Base-by-base conservation (phyloP, 1,140 invertebrate species). In the Triops cancriformis region DNA sequence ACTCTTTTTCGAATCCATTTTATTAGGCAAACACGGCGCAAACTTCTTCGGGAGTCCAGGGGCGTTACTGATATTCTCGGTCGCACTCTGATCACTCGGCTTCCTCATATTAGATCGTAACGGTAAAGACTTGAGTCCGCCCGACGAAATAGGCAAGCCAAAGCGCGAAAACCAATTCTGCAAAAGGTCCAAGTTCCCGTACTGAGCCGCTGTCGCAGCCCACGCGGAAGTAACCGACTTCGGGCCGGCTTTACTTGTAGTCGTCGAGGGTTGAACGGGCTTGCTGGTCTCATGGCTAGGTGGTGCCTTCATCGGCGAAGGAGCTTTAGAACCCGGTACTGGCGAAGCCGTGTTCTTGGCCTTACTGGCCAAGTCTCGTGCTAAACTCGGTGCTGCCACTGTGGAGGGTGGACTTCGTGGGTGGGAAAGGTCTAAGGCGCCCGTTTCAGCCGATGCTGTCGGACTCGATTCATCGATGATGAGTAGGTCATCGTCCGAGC, bases 141-240 rank as follows among this genome's bases (percentile, higher is more conserved):
- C 51, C 5, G 51, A 9, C 51, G 51, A 64, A 18, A 64, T 14
- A 23, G 51, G 51, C 51, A 64, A 64, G 10, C 51, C 51, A 23
- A 64, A 64, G 51, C 51, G 51, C 51, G 51, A 64, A 64, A 64
- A 64, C 51, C 51, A 64, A 64, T 18, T 64, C 23, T 64, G 51
- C 9, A 64, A 18, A 5, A 64, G 51, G 51, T 64, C 51, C 51
- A 64, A 64, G 14, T 64, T 64, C 51, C 51, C 51, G 51, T 64
- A 64, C 23, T 64, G 51, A 1, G 51, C 51, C 18, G 51, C 51
- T 18, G 51, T 23, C 7, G 51, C 51, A 23, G 23, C 18, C 51
- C 51, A 64, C 51, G 51, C 7, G 10, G 51, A 23, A 4, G 51
- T 14, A 0, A 64, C 14, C 14, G 51, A 6, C 23, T 64, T 64